These are phyloP conservation scores for Adelosebastes latens DNA, from an alignment of 2,797 vertebrate species.

Conservation along the genomic window DNA sequence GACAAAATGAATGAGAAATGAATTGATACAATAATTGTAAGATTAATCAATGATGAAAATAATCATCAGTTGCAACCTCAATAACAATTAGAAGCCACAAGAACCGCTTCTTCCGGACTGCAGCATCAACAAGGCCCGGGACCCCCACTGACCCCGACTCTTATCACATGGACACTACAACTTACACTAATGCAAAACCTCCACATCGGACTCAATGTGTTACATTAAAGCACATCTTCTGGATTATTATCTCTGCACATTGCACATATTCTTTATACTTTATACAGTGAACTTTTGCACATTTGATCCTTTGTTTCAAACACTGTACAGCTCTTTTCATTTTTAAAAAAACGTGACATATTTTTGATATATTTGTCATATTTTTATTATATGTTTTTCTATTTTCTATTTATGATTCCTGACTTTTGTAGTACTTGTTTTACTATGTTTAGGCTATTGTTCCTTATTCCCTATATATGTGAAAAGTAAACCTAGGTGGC, in stretches of 20 bases:
- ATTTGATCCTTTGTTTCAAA: neutral
- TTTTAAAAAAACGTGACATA: no score
- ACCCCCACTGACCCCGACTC: no score
- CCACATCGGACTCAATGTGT: neutral
- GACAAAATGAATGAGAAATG: no score
- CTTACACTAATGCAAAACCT: neutral
- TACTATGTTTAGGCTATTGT: no score
- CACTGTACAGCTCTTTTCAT: no score
- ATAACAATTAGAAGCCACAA: neutral
- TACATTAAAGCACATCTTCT: neutral
- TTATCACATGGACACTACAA: neutral
- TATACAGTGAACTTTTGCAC: neutral
- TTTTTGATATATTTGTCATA: no score
- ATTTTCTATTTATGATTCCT: no score
- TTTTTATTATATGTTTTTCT: no score
- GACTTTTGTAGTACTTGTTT: no score
- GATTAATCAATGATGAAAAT: neutral
- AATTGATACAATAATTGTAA: neutral
- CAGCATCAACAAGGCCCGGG: neutral
- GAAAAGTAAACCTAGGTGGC: neutral
- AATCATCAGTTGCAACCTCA: neutral
- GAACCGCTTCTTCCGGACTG: neutral
- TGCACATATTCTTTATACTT: neutral
- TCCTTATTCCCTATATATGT: no score
- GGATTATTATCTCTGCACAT: neutral